Conservation (phyloP, 2,888 invertebrate species). For the Campoplex nolae region DNA sequence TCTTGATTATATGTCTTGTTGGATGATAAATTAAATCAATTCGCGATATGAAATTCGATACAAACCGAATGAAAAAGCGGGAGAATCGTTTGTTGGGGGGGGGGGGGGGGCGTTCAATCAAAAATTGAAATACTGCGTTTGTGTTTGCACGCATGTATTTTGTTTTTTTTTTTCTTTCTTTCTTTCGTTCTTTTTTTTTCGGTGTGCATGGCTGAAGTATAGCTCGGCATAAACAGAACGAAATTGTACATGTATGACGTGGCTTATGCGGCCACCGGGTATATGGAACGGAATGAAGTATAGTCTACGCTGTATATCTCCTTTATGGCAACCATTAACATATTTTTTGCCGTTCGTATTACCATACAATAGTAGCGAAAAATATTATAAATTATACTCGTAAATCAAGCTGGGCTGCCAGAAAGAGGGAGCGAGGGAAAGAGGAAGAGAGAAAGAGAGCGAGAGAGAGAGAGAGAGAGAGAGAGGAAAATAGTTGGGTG, state of each 20-base stretch:
- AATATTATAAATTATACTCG: slow-evolving; percentile 84
- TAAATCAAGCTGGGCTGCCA: slow-evolving; percentile 80
- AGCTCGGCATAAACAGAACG: slow-evolving; percentile 59
- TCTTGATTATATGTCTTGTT: slow-evolving; percentile 33
- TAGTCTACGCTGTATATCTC: slow-evolving; percentile 81
- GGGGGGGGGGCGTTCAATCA: not conserved
- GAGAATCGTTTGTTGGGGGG: not conserved
- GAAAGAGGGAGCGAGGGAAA: slow-evolving; percentile 66
- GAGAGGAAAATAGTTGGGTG: slow-evolving; percentile 31
- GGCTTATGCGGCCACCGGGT: slow-evolving; percentile 80
- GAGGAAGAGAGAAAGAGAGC: slow-evolving; percentile 53
- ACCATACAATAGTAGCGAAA: slow-evolving; percentile 84
- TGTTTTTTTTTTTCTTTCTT: not conserved
- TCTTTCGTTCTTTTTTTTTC: not conserved
- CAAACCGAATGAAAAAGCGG: not conserved
- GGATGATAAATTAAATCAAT: slow-evolving; percentile 52
- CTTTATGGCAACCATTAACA: slow-evolving; percentile 84
- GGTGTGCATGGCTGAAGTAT: slow-evolving; percentile 1
- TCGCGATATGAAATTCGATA: slow-evolving; percentile 45
- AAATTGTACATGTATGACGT: slow-evolving; percentile 68
- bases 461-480: slow-evolving; percentile 45
- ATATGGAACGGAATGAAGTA: slow-evolving; percentile 82
- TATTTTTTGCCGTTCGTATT: slow-evolving; percentile 83
- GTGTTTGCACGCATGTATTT: not conserved
- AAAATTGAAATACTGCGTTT: slow-evolving; percentile 16